These are phyloP conservation scores for Hololepta plana DNA, from an alignment of 2,888 invertebrate species.

Conservation along the genomic window DNA sequence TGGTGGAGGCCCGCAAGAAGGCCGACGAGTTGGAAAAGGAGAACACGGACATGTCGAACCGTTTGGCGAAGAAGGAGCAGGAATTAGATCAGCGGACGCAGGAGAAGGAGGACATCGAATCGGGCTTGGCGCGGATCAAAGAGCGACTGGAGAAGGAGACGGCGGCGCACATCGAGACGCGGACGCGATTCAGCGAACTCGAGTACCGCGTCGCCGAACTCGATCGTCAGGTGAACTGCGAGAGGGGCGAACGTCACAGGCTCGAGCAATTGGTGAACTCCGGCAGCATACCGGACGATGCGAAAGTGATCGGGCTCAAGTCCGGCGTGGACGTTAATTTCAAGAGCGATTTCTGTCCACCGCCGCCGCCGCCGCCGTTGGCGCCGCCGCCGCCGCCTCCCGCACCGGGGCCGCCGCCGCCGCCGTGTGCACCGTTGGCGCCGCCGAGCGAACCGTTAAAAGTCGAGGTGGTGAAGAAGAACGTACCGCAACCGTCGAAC, in stretches of 20 bases:
- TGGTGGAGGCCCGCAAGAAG: conserved; percentile 70
- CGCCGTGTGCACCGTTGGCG: conserved; percentile 35
- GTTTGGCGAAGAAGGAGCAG: conserved; percentile 81
- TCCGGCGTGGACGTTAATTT: conserved; percentile 10
- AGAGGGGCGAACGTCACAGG: conserved; percentile 62
- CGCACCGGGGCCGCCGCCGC: conserved; percentile 19
- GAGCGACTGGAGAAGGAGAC: conserved; percentile 81
- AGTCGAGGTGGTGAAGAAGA: conserved; percentile 49
- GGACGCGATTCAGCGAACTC: conserved; percentile 50
- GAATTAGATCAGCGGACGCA: conserved; percentile 77
- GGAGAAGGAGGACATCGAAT: conserved; percentile 84
- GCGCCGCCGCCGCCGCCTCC: conserved; percentile 23
- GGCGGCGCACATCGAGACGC: conserved; percentile 69
- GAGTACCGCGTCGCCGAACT: conserved; percentile 32
- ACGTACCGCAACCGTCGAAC: conserved; percentile 83
- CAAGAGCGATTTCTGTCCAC: conserved; percentile 11
- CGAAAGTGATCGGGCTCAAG: conserved; percentile 45
- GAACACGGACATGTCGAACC: conserved; percentile 71
- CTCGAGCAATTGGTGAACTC: conserved; percentile 75
- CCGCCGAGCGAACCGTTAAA: conserved; percentile 37
- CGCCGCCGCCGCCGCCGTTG: conserved; percentile 21
- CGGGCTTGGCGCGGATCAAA: conserved; percentile 62
- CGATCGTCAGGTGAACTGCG: conserved; percentile 46
- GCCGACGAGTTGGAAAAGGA: conserved; percentile 79
- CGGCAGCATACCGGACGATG: conserved; percentile 86